Evolutionary conservation across 2,888 invertebrate species (phyloP).

Genomic region (Hyalella azteca): DNA sequence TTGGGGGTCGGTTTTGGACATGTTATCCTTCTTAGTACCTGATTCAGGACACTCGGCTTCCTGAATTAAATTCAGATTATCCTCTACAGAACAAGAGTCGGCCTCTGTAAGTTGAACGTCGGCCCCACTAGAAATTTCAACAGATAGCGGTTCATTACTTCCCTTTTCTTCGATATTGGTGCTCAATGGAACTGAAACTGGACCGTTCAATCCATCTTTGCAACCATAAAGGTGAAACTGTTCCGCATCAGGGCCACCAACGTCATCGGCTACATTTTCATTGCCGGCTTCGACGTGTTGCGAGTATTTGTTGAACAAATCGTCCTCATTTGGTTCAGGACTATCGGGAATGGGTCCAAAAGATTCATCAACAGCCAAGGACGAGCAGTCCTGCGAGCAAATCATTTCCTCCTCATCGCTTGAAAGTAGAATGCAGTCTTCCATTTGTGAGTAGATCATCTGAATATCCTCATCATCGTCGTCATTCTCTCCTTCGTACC

Average conservation of each 20-base stretch:
- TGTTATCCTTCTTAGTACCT: too few relatives aligned
- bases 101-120: too few relatives aligned
- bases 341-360: conserved; percentile 18
- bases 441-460: conserved; percentile 39
- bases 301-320: neutral
- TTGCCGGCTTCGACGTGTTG: conserved; percentile 42
- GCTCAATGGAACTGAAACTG: too few relatives aligned
- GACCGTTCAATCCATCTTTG: too few relatives aligned
- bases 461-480: conserved; percentile 30
- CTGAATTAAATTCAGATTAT: too few relatives aligned
- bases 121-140: too few relatives aligned
- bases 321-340: conserved; percentile 17
- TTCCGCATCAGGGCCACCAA: conserved; percentile 6
- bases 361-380: neutral
- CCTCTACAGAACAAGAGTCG: too few relatives aligned
- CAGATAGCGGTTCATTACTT: too few relatives aligned
- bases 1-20: too few relatives aligned
- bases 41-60: too few relatives aligned
- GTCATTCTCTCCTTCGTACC: neutral
- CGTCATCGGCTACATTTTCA: conserved; percentile 36
- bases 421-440: conserved; percentile 29
- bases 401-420: conserved; percentile 39
- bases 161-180: too few relatives aligned
- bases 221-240: too few relatives aligned
- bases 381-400: neutral